Base-by-base conservation (phyloP, 1,140 invertebrate species). In the Cyclina sinensis region DNA sequence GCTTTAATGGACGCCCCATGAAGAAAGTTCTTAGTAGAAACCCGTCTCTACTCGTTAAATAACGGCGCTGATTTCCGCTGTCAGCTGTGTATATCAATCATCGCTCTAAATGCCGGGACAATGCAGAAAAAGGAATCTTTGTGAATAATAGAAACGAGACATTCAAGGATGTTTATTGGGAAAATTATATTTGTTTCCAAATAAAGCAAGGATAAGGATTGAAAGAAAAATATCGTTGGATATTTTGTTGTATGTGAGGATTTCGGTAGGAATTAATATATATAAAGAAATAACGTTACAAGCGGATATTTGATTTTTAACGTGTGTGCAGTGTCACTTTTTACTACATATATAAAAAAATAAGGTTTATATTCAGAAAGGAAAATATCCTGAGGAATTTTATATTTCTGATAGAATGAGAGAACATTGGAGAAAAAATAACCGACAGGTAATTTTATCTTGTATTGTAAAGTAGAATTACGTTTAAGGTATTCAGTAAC, bases 251-350 rank as follows among this genome's bases (percentile, higher is more conserved):
- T 18, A 30, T 70, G 35, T 70, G 65, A 30, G 65, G 24, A 37
- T 70, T 70, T 70, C 65, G 37, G 32, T 37, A 70, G 35, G 65
- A 70, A 70, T 70, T 27, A 16, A 16, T 70, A 18, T 2, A 30
- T 1, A 70, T 3, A 70, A 37, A 18, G 37, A 0, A 3, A 27
- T 9, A 70, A n/a, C n/a, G n/a, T n/a, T n/a, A n/a, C n/a, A 70
- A 70, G 12, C 32, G 65, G 65, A 70, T 70, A 70, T 37, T 70
- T 70, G 65, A 70, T 70, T 70, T 70, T n/a, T n/a, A n/a, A n/a
- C n/a, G n/a, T n/a, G n/a, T 9, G 7, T 16, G 43, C 43, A 9
- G 43, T 46, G 16, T 46, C 43, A 46, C 7, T 9, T 7, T 46
- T 48, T 7, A 48, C 18, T 48, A 48, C 18, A 48, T 48, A 48